A percentile compares a stretch with the other conserved stretches of the same genome.
These are phyloP conservation scores for Thunnus thynnus DNA, from an alignment of 2,113 vertebrate genomes.

Conservation along the genomic window DNA sequence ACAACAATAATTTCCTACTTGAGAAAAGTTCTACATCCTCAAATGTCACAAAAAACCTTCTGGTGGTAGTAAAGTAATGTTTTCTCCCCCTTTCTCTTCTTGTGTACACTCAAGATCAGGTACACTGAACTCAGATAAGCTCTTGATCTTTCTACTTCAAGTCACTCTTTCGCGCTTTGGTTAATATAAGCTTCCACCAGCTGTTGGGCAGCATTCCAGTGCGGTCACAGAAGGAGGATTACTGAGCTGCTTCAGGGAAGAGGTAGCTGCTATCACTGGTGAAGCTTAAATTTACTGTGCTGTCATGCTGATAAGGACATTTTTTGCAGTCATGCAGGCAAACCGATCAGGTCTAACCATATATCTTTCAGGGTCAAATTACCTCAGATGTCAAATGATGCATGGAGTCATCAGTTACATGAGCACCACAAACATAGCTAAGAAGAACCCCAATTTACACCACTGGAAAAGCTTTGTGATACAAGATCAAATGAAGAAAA, in stretches of 20 bases:
- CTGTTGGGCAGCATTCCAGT: conserved; percentile 75
- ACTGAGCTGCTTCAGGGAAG: conserved; percentile 35
- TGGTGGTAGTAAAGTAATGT: neutral
- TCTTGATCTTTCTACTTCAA: conserved; percentile 37
- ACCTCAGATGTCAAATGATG: conserved; percentile 43
- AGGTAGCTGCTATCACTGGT: conserved; percentile 53
- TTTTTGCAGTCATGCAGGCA: conserved; percentile 6
- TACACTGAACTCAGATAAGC: neutral
- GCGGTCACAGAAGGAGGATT: conserved; percentile 65
- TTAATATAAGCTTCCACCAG: conserved; percentile 55
- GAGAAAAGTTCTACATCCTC: conserved; percentile 2
- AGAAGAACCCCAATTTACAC: neutral
- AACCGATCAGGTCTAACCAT: neutral
- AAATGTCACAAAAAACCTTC: neutral
- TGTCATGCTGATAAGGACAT: conserved; percentile 42
- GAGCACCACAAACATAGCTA: neutral
- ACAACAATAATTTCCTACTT: neutral
- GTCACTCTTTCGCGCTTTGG: conserved; percentile 34
- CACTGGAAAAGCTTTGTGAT: neutral
- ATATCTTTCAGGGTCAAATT: neutral
- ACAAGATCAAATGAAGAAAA: conserved; percentile 16
- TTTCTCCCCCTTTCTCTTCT: neutral
- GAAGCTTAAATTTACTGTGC: conserved; percentile 56
- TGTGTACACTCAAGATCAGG: neutral
- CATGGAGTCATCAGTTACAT: neutral